phyloP scores from a whole-genome alignment of 2,888 invertebrate genomes.

The Trimorus sp. region DNA sequence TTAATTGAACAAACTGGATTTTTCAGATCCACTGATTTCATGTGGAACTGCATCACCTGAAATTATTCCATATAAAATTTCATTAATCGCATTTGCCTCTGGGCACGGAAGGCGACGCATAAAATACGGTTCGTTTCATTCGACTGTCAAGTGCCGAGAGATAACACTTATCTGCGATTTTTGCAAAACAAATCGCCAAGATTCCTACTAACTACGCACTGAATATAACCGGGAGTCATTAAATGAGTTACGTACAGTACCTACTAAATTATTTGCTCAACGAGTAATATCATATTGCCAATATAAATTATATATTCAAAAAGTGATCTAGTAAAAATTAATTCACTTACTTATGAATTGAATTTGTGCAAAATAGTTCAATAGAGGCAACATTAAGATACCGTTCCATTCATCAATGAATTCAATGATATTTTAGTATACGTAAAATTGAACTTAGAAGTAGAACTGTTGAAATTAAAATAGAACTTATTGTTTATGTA shows the following conservation, averaged over 20 bases:
- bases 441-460: too few relatives aligned
- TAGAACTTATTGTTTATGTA: too few relatives aligned
- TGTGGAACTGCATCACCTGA: conserved; percentile 9
- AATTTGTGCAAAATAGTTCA: too few relatives aligned
- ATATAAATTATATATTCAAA: conserved; percentile 18
- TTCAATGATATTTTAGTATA: too few relatives aligned
- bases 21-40: conserved; percentile 9
- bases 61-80: conserved; percentile 4
- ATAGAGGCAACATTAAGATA: too few relatives aligned
- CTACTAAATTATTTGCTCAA: conserved; percentile 40
- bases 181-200: conserved; percentile 62
- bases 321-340: not conserved
- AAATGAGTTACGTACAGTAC: conserved; percentile 63
- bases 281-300: conserved; percentile 2
- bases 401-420: too few relatives aligned
- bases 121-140: conserved; percentile 66
- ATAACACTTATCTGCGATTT: conserved; percentile 71
- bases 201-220: conserved; percentile 61
- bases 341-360: too few relatives aligned
- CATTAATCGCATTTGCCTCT: conserved; percentile 69
- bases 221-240: conserved; percentile 71
- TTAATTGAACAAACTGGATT: not conserved
- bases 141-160: conserved; percentile 43
- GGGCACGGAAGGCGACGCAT: conserved; percentile 58
- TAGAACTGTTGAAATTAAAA: too few relatives aligned